Evolutionary conservation across 2,113 vertebrate genomes (phyloP).

Genomic region (Lophius piscatorius): DNA sequence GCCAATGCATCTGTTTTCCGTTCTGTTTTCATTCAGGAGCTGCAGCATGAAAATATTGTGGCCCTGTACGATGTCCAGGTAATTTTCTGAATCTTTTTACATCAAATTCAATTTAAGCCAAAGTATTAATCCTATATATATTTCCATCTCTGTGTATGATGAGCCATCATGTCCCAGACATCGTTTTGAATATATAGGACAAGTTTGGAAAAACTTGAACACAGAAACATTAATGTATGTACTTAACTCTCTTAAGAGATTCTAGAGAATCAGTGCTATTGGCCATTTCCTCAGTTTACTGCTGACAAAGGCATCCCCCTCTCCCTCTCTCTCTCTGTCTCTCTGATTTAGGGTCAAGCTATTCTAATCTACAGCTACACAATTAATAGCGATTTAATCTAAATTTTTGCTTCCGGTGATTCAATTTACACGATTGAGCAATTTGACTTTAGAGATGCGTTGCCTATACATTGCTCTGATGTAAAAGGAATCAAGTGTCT

Average conservation of each 20-base stretch:
- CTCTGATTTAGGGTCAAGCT: not conserved
- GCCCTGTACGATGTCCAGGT: conserved; percentile 99
- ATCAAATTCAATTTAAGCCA: not conserved
- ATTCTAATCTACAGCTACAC: too few species aligned
- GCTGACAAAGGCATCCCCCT: not conserved
- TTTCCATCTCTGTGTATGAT: too few species aligned
- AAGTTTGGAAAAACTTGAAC: not conserved
- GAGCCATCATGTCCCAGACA: too few species aligned
- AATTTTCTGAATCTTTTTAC: conserved; percentile 55
- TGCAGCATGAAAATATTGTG: conserved; percentile 98
- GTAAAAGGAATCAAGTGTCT: too few species aligned
- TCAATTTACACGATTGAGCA: too few species aligned
- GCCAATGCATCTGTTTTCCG: conserved; percentile 6
- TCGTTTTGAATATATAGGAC: too few species aligned
- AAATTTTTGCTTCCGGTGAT: too few species aligned
- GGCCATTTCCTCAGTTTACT: not conserved
- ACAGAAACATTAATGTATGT: not conserved
- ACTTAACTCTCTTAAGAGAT: not conserved
- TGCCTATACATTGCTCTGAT: too few species aligned
- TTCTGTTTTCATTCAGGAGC: conserved; percentile 85
- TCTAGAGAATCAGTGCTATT: conserved; percentile 2
- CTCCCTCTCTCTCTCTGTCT: not conserved
- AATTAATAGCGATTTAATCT: too few species aligned
- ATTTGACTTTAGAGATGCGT: too few species aligned
- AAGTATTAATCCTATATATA: too few species aligned